Evolutionary conservation across 2,888 invertebrate species (phyloP), one percentile per base, ranked within the genome.

Genomic region (Caenorhabditis plicata): DNA sequence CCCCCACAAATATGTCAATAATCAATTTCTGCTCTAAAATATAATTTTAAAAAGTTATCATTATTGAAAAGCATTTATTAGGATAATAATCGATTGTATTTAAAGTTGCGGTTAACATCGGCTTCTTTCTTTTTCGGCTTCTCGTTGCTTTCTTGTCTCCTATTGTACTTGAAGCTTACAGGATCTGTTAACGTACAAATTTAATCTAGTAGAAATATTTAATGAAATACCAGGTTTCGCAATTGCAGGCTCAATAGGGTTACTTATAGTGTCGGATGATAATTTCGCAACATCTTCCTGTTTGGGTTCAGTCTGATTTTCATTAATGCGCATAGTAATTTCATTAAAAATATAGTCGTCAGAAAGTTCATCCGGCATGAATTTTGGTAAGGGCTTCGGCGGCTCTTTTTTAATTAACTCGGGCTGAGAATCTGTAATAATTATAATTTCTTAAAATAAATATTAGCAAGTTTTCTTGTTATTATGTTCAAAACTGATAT

Each of bases 281-380:
- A 19, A 20, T 5, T 5, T 25, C 25, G 23, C 9, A 42, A 31
- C 32, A 5, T 47, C 57, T 1, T 51, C 45, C 3, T 45, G 44
- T 13, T 53, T 53, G 7, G 46, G 45, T 9, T n/a, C 23, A 2
- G 17, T 32, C 19, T 27, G 39, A 29, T 53, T 29, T 9, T 46
- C 60, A n/a, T 39, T 36, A 4, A n/a, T n/a, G n/a, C n/a, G n/a
- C n/a, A n/a, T n/a, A n/a, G n/a, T 51, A n/a, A 71, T 64, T 50
- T 71, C 70, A 23, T 60, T 56, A 8, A 71, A 64, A 29, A 71
- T 65, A 31, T 68, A 64, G 27, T 63, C 65, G 29, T 71, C 70
- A 7, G 64, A 48, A 3, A 66, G 41, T 4, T 60, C 53, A 42
- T 62, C 55, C 4, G 60, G 60, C 17, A 61, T 40, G 1, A 48